Base-by-base conservation (phyloP, 2,113 vertebrate genomes). In the Atrichornis clamosus region DNA sequence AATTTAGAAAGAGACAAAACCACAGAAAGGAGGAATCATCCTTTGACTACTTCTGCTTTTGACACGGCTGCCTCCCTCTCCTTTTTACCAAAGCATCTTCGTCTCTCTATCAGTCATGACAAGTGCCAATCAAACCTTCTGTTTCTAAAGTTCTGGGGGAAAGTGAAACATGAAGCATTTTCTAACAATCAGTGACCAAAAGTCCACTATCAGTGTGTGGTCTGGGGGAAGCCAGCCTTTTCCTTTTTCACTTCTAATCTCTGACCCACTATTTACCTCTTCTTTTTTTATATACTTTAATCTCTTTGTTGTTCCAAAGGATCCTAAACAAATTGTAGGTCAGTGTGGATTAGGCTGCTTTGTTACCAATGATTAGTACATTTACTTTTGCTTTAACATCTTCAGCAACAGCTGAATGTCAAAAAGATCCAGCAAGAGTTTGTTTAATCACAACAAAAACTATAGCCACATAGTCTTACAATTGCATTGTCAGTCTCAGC, bases 191-290 rank as follows among this genome's bases (percentile, higher is more conserved):
- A 97, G 95, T 97, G 97, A 97, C 97, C 97, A 97, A 97, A 98
- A 96, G 98, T 98, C 97, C 98, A 96, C 97, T 98, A 98, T 98
- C 98, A 99, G 99, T 99, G 99, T 99, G 99, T 99, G 99, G 99
- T 99, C 99, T 97, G 77, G 74, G 98, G 96, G 91, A 97, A 97
- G 95, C 92, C 97, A 97, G 97, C 82, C 97, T 97, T 97, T 98
- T 97, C 98, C 96, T 97, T 98, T 97, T 98, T 98, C 98, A 97
- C 76, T 97, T 98, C 98, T 99, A 99, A 99, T 99, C 99, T 99
- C 98, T 98, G 97, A 97, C 96, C 84, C 94, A 98, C 97, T 98
- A 96, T 98, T 98, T 98, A 98, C 97, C 94, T 98, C 98, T 98
- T 98, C 91, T 95, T 98, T 98, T 90, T 98, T 95, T 87, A 98